Evolutionary conservation across 2,797 vertebrate genomes (phyloP).

Genomic region (Alfaro cultratus): DNA sequence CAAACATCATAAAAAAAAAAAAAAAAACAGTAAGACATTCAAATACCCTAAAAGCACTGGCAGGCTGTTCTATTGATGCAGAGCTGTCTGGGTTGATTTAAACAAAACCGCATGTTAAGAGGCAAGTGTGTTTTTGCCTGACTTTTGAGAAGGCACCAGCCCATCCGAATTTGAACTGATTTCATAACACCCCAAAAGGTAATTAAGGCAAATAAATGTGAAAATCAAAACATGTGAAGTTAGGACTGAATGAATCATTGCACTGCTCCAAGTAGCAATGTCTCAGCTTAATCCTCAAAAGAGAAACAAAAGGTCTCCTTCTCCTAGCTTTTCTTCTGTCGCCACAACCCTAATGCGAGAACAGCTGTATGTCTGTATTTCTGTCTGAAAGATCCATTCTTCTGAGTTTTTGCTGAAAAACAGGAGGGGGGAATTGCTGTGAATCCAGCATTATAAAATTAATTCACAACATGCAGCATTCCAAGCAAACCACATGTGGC

Average conservation of each 20-base stretch:
- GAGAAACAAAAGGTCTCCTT: constrained; percentile 34
- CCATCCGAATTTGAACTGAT: constrained; percentile 49
- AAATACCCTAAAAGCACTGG: constrained; percentile 35
- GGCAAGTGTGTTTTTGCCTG: constrained; percentile 45
- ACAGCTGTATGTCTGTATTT: constrained; percentile 8
- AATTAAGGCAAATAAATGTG: constrained; percentile 49
- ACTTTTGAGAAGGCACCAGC: constrained; percentile 41
- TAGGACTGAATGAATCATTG: constrained; percentile 24
- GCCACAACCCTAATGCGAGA: constrained; percentile 2
- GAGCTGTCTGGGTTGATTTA: constrained; percentile 58
- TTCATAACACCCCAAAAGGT: constrained; percentile 45
- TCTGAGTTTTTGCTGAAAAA: constrained; percentile 40
- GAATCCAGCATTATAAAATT: constrained; percentile 46
- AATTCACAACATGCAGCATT: constrained; percentile 47
- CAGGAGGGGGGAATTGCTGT: constrained; percentile 17
- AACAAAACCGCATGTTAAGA: constrained; percentile 66
- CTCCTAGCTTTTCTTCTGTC: constrained; percentile 9
- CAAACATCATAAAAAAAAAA: constrained; percentile 61
- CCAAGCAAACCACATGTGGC: constrained; percentile 48
- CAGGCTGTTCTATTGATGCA: constrained; percentile 41
- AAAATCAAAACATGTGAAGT: constrained; percentile 44
- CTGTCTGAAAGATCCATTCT: constrained; percentile 25
- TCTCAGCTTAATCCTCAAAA: constrained; percentile 34
- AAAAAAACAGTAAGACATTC: constrained; percentile 52
- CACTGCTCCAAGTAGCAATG: constrained; percentile 29